Evolutionary conservation across 1,140 invertebrate genomes (phyloP).

Genomic region (Kradibia gibbosae): DNA sequence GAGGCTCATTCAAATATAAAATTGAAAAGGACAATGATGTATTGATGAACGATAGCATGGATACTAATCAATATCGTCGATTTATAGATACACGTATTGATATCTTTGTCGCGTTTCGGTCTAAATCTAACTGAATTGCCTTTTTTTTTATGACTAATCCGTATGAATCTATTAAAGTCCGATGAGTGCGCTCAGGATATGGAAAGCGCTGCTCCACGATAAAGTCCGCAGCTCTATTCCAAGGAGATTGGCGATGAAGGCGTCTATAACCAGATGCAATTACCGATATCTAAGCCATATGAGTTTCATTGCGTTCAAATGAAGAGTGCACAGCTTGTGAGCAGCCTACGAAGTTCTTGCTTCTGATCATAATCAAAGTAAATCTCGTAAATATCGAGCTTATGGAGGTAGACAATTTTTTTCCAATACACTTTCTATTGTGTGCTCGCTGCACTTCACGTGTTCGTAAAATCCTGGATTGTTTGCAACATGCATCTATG

Average conservation of each 20-base stretch:
- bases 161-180: neutral
- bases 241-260: conserved; percentile 13
- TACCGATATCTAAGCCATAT: conserved; percentile 29
- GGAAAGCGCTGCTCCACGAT: conserved; percentile 13
- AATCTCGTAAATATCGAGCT: neutral
- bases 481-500: neutral
- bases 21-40: neutral
- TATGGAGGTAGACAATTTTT: neutral
- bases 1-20: neutral
- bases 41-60: conserved; percentile 5
- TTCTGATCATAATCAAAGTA: conserved; percentile 29
- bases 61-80: conserved; percentile 14
- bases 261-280: conserved; percentile 40
- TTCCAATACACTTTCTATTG: neutral
- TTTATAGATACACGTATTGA: conserved; percentile 8
- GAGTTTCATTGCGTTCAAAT: conserved; percentile 24
- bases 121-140: conserved; percentile 11
- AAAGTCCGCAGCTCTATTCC: conserved; percentile 15
- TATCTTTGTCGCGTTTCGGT: conserved; percentile 40
- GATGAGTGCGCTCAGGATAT: conserved; percentile 1
- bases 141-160: neutral
- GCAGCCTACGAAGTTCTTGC: neutral
- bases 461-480: neutral
- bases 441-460: neutral
- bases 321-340: neutral